Evolutionary conservation across 2,888 invertebrate genomes (phyloP).

Genomic region (Ophioninae sp.): DNA sequence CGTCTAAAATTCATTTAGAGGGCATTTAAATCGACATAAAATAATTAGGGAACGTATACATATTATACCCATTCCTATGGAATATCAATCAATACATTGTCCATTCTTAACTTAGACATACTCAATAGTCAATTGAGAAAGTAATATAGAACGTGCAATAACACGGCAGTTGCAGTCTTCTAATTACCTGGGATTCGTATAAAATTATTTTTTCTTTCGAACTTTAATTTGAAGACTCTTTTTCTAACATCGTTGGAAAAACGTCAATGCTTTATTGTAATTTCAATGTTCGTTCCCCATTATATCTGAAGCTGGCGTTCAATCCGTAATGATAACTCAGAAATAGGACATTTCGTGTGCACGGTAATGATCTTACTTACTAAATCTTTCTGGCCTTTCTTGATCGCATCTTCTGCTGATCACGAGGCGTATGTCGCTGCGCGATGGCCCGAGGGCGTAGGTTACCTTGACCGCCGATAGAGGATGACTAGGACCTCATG

Average conservation of each 20-base stretch:
- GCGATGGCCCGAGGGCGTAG: constrained; percentile 65
- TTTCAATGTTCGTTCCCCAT: constrained; percentile 23
- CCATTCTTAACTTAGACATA: constrained; percentile 9
- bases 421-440: constrained; percentile 14
- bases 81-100: background rate
- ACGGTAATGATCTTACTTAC: background rate
- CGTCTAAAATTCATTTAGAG: background rate
- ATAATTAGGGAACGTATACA: background rate
- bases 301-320: constrained; percentile 32
- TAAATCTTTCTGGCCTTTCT: constrained; percentile 1
- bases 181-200: constrained; percentile 46
- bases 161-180: constrained; percentile 47
- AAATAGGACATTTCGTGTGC: constrained; percentile 37
- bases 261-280: constrained; percentile 12
- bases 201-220: constrained; percentile 4
- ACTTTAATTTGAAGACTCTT: background rate
- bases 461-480: constrained; percentile 74
- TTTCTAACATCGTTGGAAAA: constrained; percentile 12
- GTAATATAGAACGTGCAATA: constrained; percentile 2
- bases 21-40: background rate
- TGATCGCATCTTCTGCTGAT: background rate
- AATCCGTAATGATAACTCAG: constrained; percentile 52
- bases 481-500: constrained; percentile 28
- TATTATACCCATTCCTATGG: background rate
- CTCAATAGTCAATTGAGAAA: constrained; percentile 7